Evolutionary conservation across 2,113 vertebrate genomes (phyloP).

Genomic region (Oreocharis arfaki): DNA sequence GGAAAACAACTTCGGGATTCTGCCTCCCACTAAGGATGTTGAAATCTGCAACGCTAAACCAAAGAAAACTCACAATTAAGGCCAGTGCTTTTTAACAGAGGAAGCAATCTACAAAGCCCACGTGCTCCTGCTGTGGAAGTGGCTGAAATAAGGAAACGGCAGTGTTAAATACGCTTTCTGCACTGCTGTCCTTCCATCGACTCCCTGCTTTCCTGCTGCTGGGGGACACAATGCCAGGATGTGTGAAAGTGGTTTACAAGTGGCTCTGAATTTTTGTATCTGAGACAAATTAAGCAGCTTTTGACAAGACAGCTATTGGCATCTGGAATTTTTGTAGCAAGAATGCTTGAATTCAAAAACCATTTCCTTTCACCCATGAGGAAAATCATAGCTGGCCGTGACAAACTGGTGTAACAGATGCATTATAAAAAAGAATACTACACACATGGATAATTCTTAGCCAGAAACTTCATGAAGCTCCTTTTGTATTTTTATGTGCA

Average conservation of each 20-base stretch:
- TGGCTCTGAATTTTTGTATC: background rate
- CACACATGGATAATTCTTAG: background rate
- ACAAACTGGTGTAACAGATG: background rate
- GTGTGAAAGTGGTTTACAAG: background rate
- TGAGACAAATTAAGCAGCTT: background rate
- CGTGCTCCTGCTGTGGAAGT: background rate
- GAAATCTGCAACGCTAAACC: background rate
- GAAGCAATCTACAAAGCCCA: background rate
- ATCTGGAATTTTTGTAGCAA: background rate
- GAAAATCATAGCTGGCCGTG: background rate
- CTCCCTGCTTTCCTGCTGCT: background rate
- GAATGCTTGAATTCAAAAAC: background rate
- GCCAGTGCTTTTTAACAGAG: background rate
- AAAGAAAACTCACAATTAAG: background rate
- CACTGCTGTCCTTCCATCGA: background rate
- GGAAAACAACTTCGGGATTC: background rate
- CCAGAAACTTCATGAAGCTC: background rate
- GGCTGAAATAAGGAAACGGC: background rate
- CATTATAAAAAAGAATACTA: background rate
- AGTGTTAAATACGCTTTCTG: background rate
- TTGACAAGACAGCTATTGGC: background rate
- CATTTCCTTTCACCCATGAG: background rate
- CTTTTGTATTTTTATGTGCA: background rate
- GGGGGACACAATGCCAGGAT: background rate
- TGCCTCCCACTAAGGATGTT: background rate